A percentile compares a stretch with the other conserved stretches of the same genome.
Conservation (phyloP, 1,140 invertebrate species). For the Trichomalopsis sarcophagae region DNA sequence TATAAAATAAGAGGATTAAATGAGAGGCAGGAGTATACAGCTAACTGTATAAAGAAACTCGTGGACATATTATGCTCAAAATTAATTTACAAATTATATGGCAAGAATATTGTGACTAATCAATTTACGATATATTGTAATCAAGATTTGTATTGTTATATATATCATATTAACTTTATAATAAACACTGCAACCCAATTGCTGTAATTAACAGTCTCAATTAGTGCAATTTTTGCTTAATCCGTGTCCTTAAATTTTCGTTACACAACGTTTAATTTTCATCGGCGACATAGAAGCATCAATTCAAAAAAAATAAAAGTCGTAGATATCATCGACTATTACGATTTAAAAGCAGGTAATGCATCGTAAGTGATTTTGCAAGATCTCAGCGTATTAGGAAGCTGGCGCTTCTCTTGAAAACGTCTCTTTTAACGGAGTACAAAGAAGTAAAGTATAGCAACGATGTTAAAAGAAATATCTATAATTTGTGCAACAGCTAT, state of each 20-base stretch:
- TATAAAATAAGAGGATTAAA: not conserved
- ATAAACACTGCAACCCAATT: too few relatives aligned
- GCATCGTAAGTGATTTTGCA: not conserved
- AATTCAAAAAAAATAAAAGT: not conserved
- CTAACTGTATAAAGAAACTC: too few relatives aligned
- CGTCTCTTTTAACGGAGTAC: not conserved
- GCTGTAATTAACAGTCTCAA: too few relatives aligned
- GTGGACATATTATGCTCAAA: too few relatives aligned
- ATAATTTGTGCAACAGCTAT: not conserved
- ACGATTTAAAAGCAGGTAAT: not conserved
- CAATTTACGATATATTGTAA: too few relatives aligned
- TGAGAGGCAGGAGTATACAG: not conserved
- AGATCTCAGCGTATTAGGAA: not conserved
- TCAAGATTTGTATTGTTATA: too few relatives aligned
- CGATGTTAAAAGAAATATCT: not conserved
- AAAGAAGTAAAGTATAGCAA: not conserved
- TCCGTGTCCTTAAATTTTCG: not conserved
- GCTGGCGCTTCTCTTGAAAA: not conserved
- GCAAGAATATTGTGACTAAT: too few relatives aligned
- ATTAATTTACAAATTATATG: too few relatives aligned
- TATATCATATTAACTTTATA: too few relatives aligned
- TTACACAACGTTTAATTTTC: not conserved
- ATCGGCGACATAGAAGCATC: not conserved
- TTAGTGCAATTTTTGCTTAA: not conserved
- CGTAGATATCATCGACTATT: not conserved